Evolutionary conservation across 2,113 vertebrate genomes (phyloP), one percentile per base, ranked within the genome.

Genomic region (Lagopus muta): DNA sequence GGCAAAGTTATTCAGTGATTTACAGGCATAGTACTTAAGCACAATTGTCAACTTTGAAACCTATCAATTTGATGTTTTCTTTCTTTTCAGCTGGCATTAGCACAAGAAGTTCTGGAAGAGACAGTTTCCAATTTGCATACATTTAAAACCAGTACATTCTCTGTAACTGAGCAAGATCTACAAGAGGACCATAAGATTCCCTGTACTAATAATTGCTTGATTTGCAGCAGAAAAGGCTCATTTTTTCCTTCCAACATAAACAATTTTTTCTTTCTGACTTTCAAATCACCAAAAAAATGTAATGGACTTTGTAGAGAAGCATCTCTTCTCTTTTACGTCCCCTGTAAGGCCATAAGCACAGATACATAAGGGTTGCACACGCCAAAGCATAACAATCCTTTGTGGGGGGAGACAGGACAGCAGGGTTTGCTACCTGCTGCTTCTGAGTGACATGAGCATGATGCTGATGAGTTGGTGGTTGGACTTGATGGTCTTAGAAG

Each of bases 41-140:
- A 62, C 36, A 54, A 58, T 54, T 83, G 81, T 25, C 73, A 83
- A 40, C 65, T 77, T 21, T 34, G 45, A 83, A 90, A 73, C 24
- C 69, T 66, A 92, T 6, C 89, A 58, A n/a, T 52, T 77, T 58
- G 32, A n/a, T 30, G 54, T 80, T 57, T 30, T 43, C 28, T 47
- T 47, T 38, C 25, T 79, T 87, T 85, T 85, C 18, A 70, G 64
- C 64, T 92, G 83, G 67, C 85, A 69, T 15, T 36, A 32, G 82
- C 82, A 90, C 86, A 85, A 67, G 48, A 16, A 82, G 58, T 36
- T 82, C 90, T 92, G 86, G 72, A 76, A 66, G 6, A 43, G 79
- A 12, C 3, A 52, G 36, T n/a, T 80, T 82, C 11, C 90, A 76
- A 61, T 82, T 86, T 90, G 83, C 21, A 81, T 76, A 66, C 61